Base-by-base conservation (phyloP, 2,797 vertebrate genomes). In the Peromyscus melanophrys region DNA sequence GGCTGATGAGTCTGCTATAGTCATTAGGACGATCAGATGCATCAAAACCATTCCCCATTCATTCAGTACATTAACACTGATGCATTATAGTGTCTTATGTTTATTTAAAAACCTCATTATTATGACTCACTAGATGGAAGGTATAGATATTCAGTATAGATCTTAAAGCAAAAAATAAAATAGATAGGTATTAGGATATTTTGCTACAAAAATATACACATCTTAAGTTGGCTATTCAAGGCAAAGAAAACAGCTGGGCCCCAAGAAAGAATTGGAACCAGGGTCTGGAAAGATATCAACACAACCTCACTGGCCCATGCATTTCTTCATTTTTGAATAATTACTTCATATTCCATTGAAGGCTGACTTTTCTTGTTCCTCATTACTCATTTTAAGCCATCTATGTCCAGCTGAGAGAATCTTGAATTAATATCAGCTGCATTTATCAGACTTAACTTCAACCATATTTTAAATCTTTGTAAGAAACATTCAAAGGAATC, bases 101-200 rank as follows among this genome's bases (percentile, higher is more conserved):
- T 95, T 89, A n/a, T 27, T 95, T 82, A 84, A 93, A 78, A 84
- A 5, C 40, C 55, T 46, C 82, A 63, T 90, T 84, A 27, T 92
- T 89, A 31, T 8, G 14, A 69, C 27, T 82, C 25, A 65, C 52
- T 49, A 29, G 21, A 25, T 13, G 1, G 31, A 81, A 86, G 34
- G 52, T 76, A 73, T 65, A 23, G 43, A 55, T 67, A 77, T 46
- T 23, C 40, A 77, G 7, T 73, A 77, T 27, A 86, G 43, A 86
- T 12, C 29, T 69, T 73, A 78, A 82, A 95, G 73, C 40, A 65
- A 67, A 23, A 16, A 69, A 27, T 2, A 52, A 4, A 34, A 6
- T 2, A 37, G 9, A 63, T 16, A 34, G 13, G 3, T n/a, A 37
- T 49, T 55, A 37, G 59, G 43, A 19, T 17, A 52, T 25, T 91